phyloP scores from a whole-genome alignment of 2,797 vertebrate genomes.

The Picus viridis region DNA sequence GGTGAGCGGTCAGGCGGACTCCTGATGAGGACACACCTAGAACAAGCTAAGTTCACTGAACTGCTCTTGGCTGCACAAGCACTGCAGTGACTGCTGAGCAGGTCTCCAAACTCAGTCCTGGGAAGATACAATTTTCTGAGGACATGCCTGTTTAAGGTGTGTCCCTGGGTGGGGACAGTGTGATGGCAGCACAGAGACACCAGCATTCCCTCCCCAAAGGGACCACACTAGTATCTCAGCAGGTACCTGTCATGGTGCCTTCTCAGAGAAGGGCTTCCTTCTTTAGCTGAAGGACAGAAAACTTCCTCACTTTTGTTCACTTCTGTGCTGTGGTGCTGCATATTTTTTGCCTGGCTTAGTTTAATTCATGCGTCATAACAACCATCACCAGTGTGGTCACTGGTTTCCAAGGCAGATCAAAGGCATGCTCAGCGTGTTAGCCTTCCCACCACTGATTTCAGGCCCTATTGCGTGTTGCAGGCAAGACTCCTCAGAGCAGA shows the following conservation, averaged over 20 bases:
- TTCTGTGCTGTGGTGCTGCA: not conserved
- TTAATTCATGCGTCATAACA: not conserved
- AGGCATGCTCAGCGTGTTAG: not conserved
- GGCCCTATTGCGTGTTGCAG: not conserved
- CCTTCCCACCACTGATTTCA: not conserved
- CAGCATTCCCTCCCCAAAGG: accelerated
- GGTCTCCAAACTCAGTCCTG: not conserved
- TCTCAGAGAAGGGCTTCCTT: not conserved
- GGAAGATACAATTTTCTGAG: not conserved
- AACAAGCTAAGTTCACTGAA: not conserved
- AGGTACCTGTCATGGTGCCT: not conserved
- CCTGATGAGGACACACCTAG: not conserved
- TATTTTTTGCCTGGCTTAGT: not conserved
- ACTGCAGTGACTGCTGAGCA: not conserved
- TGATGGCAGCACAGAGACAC: not conserved
- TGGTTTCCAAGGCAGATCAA: not conserved
- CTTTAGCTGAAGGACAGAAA: not conserved
- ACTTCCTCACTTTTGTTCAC: not conserved
- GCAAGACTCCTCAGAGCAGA: not conserved
- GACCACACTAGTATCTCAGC: too few relatives aligned
- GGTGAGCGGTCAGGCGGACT: not conserved
- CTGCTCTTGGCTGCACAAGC: not conserved
- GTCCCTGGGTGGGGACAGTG: not conserved
- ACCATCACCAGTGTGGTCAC: not conserved
- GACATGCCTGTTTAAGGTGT: not conserved